phyloP scores from a whole-genome alignment of 2,888 invertebrate species.

The Micropterix aruncella region DNA sequence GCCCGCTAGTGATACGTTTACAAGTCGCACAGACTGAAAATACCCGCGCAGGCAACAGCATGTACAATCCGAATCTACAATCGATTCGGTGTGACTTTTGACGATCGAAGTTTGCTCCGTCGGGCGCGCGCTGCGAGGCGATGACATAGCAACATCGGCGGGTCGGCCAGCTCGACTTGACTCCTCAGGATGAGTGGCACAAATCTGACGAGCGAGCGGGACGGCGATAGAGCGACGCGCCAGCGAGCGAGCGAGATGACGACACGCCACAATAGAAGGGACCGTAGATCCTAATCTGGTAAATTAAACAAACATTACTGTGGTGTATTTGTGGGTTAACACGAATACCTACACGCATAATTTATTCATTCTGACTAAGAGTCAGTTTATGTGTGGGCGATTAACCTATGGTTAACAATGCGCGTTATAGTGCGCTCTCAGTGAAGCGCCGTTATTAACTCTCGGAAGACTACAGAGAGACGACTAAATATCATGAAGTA shows the following conservation, averaged over 20 bases:
- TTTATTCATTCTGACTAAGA: not conserved
- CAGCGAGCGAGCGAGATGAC: conserved; percentile 5
- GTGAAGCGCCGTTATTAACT: no score
- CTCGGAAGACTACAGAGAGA: no score
- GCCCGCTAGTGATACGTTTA: no score
- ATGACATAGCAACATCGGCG: no score
- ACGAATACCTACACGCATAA: not conserved
- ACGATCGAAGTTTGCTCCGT: not conserved
- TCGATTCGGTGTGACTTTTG: not conserved
- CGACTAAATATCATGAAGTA: no score
- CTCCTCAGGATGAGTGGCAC: not conserved
- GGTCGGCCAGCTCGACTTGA: no score
- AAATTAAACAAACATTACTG: conserved; percentile 8
- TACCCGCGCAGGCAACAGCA: no score
- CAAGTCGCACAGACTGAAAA: no score
- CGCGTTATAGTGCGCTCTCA: not conserved
- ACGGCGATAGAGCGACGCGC: conserved; percentile 1
- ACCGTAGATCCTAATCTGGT: conserved; percentile 6
- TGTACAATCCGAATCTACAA: no score
- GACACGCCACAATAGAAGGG: conserved; percentile 5
- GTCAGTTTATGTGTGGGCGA: not conserved
- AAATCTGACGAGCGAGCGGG: not conserved
- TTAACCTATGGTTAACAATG: not conserved
- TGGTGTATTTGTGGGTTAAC: conserved; percentile 1
- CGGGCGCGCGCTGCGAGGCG: not conserved